phyloP scores from a whole-genome alignment of 1,140 invertebrate species.

The Drosophila rufa region DNA sequence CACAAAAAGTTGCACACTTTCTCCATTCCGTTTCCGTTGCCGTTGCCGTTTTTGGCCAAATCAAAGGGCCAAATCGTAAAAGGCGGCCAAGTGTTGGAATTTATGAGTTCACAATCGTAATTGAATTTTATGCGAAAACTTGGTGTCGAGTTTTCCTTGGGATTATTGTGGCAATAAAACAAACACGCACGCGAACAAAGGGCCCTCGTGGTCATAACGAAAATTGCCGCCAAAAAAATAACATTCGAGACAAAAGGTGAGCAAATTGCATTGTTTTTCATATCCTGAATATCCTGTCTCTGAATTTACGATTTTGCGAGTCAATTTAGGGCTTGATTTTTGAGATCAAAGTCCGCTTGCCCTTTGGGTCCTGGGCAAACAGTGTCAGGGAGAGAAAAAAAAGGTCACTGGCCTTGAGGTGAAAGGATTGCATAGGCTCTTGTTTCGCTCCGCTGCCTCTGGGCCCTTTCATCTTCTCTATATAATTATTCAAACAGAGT shows the following conservation, averaged over 20 bases:
- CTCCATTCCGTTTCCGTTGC: background rate
- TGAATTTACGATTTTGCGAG: constrained; percentile 18
- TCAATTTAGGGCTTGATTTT: constrained; percentile 30
- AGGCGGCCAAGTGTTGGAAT: constrained; percentile 69
- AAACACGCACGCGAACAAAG: constrained; percentile 39
- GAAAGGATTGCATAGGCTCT: constrained; percentile 37
- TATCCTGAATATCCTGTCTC: constrained; percentile 11
- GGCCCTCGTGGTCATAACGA: constrained; percentile 23
- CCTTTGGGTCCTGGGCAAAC: constrained; percentile 30
- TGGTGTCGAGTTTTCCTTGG: constrained; percentile 41
- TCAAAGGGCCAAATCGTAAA: constrained; percentile 71
- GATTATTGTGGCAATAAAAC: constrained; percentile 55
- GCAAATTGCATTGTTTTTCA: constrained; percentile 37
- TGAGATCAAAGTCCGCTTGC: constrained; percentile 29
- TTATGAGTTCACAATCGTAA: constrained; percentile 74
- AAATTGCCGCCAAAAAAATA: constrained; percentile 47
- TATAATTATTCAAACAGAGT: constrained; percentile 66
- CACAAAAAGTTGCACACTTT: constrained; percentile 44
- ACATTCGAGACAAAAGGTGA: constrained; percentile 26
- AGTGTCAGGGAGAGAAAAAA: constrained; percentile 1
- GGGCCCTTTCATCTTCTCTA: constrained; percentile 40
- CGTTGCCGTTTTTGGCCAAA: constrained; percentile 30
- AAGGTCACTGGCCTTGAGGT: constrained; percentile 60
- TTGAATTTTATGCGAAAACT: constrained; percentile 80
- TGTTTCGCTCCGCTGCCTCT: constrained; percentile 18